Percentiles rank a stretch among this genome's conserved stretches.
Evolutionary conservation across 2,113 vertebrate genomes (phyloP).

Genomic region (Callocephalon fimbriatum): DNA sequence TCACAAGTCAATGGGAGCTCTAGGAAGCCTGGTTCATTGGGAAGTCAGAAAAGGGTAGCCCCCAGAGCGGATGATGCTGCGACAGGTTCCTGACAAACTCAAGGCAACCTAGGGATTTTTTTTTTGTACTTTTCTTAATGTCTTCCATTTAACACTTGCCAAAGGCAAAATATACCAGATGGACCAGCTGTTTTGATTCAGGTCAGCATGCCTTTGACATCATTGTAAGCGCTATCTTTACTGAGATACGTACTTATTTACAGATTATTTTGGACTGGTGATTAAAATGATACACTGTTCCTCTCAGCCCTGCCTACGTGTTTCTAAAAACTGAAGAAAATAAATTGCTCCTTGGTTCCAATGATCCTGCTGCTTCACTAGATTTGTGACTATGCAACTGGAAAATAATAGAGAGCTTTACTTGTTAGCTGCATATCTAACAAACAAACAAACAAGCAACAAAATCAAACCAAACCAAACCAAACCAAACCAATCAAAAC

Average conservation of each 20-base stretch:
- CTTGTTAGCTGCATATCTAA: background rate
- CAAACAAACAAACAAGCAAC: background rate
- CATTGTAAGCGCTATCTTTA: background rate
- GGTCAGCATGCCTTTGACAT: background rate
- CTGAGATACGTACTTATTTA: background rate
- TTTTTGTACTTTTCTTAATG: background rate
- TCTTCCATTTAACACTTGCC: background rate
- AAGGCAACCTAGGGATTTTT: background rate
- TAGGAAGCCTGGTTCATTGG: accelerated
- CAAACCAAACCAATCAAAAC: background rate
- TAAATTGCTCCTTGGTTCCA: background rate
- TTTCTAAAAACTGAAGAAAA: background rate
- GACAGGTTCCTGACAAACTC: background rate
- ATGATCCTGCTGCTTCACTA: background rate
- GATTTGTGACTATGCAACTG: background rate
- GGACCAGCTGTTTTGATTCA: background rate
- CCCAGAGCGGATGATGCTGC: accelerated
- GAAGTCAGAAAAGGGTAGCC: background rate
- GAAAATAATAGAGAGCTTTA: background rate
- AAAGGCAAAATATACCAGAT: background rate
- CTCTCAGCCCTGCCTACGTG: background rate
- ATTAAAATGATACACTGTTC: background rate
- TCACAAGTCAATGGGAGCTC: background rate
- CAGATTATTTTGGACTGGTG: background rate
- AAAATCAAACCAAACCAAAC: background rate